Evolutionary conservation across 2,888 invertebrate species (phyloP).

Genomic region (Drosophila rubida): DNA sequence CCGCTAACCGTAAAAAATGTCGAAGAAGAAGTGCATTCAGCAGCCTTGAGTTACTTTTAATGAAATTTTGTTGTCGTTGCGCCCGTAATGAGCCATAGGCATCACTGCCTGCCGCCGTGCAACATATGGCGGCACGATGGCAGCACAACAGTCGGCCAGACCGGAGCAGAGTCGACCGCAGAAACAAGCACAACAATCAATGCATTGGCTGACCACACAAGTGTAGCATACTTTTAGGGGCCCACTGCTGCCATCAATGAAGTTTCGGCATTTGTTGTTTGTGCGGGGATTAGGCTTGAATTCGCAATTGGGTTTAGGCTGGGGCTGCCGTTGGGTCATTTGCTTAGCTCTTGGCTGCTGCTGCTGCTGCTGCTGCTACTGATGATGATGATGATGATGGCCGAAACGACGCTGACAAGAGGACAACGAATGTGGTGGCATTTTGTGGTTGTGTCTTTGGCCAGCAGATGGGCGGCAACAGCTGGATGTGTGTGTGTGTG

Average conservation of each 20-base stretch:
- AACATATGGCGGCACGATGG: slow-evolving; percentile 65
- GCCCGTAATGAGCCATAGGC: slow-evolving; percentile 67
- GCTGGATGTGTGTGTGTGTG: slow-evolving; percentile 25
- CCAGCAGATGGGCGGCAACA: slow-evolving; percentile 28
- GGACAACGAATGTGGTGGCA: slow-evolving; percentile 48
- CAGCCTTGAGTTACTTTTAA: slow-evolving; percentile 78
- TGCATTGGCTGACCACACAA: slow-evolving; percentile 44
- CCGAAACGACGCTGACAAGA: slow-evolving; percentile 33
- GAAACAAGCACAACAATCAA: slow-evolving; percentile 39
- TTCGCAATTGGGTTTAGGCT: slow-evolving; percentile 15
- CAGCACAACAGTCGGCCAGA: slow-evolving; percentile 18
- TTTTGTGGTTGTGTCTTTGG: slow-evolving; percentile 52
- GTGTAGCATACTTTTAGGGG: slow-evolving; percentile 47
- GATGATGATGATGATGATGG: slow-evolving; percentile 17
- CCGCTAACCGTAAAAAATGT: slow-evolving; percentile 44
- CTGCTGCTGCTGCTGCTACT: slow-evolving; percentile 14
- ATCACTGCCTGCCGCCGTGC: slow-evolving; percentile 49
- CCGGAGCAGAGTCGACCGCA: slow-evolving; percentile 31
- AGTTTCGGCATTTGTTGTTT: slow-evolving; percentile 30
- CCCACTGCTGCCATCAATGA: slow-evolving; percentile 30
- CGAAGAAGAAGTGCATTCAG: slow-evolving; percentile 64
- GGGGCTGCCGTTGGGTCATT: slow-evolving; percentile 17
- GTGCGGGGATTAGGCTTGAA: slow-evolving; percentile 8
- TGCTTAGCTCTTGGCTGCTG: slow-evolving; percentile 20
- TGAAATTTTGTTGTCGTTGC: slow-evolving; percentile 57